These are phyloP conservation scores for Stegastes partitus DNA, from an alignment of 2,113 vertebrate genomes.

Conservation along the genomic window DNA sequence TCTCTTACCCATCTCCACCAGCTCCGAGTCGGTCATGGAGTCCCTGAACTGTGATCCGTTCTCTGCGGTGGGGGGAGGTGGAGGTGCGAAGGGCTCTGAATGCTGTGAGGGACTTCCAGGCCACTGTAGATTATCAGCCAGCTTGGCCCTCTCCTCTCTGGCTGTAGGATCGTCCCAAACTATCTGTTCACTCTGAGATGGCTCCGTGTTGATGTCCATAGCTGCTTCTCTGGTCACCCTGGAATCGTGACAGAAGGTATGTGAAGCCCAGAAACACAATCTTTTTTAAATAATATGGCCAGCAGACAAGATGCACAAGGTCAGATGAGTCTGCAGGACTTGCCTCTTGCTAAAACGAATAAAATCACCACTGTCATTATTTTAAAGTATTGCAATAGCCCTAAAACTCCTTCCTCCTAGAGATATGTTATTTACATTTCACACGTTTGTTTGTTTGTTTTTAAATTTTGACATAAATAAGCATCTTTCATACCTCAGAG, in stretches of 20 bases:
- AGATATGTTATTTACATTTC: no score
- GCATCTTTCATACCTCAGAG: conserved; percentile 86
- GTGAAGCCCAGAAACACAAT: not conserved
- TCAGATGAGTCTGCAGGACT: no score
- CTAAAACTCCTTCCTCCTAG: not conserved
- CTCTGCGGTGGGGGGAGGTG: conserved; percentile 66
- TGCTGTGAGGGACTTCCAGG: conserved; percentile 92
- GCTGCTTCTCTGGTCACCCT: conserved; percentile 89
- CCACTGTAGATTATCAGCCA: conserved; percentile 96
- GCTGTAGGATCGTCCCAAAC: conserved; percentile 99
- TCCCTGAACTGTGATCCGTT: conserved; percentile 69
- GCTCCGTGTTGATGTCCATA: conserved; percentile 92
- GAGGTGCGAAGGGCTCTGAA: conserved; percentile 82
- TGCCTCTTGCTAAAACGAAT: no score
- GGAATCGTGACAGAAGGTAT: not conserved
- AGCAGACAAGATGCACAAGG: no score
- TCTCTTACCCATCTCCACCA: conserved; percentile 88
- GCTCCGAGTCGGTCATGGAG: conserved; percentile 87
- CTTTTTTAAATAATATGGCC: no score
- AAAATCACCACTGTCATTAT: no score
- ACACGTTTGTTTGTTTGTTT: not conserved
- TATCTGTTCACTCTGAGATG: conserved; percentile 97
- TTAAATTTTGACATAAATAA: not conserved
- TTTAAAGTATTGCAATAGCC: no score
- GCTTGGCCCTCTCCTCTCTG: conserved; percentile 93